Percentiles rank a stretch among this genome's conserved stretches.
These are phyloP conservation scores for Vanessa tameamea DNA, from an alignment of 1,140 invertebrate genomes.

Conservation along the genomic window DNA sequence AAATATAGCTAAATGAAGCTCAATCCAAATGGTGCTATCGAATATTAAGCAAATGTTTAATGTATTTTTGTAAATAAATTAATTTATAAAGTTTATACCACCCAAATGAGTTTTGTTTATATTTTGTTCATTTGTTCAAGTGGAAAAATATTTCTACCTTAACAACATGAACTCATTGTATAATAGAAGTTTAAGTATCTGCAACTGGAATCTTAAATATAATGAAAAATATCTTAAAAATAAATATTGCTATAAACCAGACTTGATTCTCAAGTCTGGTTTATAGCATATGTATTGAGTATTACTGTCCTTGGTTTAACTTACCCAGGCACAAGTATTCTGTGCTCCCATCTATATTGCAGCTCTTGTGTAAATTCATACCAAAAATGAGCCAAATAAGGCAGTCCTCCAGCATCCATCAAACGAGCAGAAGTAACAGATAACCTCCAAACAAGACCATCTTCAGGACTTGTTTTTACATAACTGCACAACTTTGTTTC, in stretches of 20 bases:
- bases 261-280: too few species aligned
- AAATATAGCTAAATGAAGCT: slow-evolving; percentile 44
- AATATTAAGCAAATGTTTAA: slow-evolving; percentile 14
- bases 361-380: slow-evolving; percentile 95
- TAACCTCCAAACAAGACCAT: slow-evolving; percentile 91
- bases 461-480: slow-evolving; percentile 88
- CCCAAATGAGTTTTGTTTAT: neutral
- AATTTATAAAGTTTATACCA: slow-evolving; percentile 14
- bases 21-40: slow-evolving; percentile 70
- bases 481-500: slow-evolving; percentile 70
- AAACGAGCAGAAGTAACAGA: slow-evolving; percentile 90
- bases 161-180: neutral
- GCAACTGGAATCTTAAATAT: neutral
- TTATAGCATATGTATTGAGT: neutral
- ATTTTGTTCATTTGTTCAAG: neutral
- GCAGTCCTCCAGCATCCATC: slow-evolving; percentile 88
- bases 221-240: neutral
- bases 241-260: neutral
- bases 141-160: neutral
- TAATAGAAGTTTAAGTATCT: neutral
- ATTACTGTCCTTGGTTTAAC: slow-evolving; percentile 60
- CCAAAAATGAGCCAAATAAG: slow-evolving; percentile 94
- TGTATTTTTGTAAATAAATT: slow-evolving; percentile 29
- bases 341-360: slow-evolving; percentile 93
- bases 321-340: slow-evolving; percentile 91